phyloP scores from a whole-genome alignment of 2,888 invertebrate species.

The Hirtodrosophila cameraria region DNA sequence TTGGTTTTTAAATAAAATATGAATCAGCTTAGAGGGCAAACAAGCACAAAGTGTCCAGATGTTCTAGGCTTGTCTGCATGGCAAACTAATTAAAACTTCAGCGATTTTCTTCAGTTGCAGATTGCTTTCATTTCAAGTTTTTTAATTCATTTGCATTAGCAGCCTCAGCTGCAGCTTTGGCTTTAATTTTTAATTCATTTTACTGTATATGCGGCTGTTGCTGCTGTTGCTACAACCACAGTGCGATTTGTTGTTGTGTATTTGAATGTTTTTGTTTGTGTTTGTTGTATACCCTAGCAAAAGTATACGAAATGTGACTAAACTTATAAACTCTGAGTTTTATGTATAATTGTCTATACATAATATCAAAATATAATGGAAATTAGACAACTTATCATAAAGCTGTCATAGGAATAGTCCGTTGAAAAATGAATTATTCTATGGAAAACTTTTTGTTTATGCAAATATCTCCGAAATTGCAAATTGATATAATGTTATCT shows the following conservation, averaged over 20 bases:
- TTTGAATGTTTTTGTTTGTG: constrained; percentile 5
- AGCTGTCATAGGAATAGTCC: too few species aligned
- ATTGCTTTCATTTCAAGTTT: constrained; percentile 64
- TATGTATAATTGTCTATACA: too few species aligned
- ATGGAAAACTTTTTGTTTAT: too few species aligned
- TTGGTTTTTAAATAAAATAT: constrained; percentile 26
- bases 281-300: too few species aligned
- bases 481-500: too few species aligned
- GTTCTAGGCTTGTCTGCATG: constrained; percentile 32
- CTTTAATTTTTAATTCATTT: constrained; percentile 74
- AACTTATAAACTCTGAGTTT: too few species aligned
- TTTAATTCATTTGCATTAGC: constrained; percentile 56
- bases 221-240: constrained; percentile 1
- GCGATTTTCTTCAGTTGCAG: constrained; percentile 64
- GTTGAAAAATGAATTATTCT: too few species aligned
- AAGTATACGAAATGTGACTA: too few species aligned
- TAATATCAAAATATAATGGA: too few species aligned
- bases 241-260: constrained; percentile 42
- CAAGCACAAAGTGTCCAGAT: constrained; percentile 13
- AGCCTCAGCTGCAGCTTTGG: constrained; percentile 35
- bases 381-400: too few species aligned
- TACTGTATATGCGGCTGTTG: constrained; percentile 10
- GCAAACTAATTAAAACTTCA: constrained; percentile 77
- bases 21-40: constrained; percentile 20
- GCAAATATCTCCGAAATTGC: too few species aligned